Base-by-base conservation (phyloP, 2,888 invertebrate species). In the Rhorus exstirpatorius region DNA sequence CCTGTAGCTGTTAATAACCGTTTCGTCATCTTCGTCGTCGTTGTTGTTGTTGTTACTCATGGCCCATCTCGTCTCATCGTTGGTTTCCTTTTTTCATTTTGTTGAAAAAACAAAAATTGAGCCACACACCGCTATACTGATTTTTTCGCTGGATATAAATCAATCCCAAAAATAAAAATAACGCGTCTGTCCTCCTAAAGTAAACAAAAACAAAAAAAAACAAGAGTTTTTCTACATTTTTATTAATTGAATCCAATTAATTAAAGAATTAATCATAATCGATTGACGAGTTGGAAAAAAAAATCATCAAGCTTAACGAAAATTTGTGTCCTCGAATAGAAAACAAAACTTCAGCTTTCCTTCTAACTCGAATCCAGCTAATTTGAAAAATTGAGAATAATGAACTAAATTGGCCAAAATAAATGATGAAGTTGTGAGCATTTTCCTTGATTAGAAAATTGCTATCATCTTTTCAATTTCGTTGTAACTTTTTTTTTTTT, bases 1-100 rank as follows among this genome's bases (percentile, higher is more conserved):
- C 90, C 86, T 86, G 82, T 83, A 89, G 89, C 88, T 87, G 77
- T 88, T 85, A 84, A 77, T 87, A 88, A 84, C 83, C 87, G 86
- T 44, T 17, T 58, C 70, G 44, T 70, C 70, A 58, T 44, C 26
- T 2, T 31, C 31, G 31, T 31, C 31, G 31, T 31, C 31, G 31
- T 31, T 6, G 31, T 31, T 6, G 31, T 31, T 31, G 31, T 31
- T 31, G 31, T 21, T 21, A 55, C 19, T 70, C 70, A 70, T 60
- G 49, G 10, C 24, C 58, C 55, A 70, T 41, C 12, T 31, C 72
- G 72, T 61, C 49, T 31, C 61, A 51, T 72, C 72, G 61, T 72
- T 61, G 49, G 70, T 21, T 6, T 26, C 35, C 51, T 31, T 3
- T n/a, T 58, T 58, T 7, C n/a, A 17, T 55, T 24, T 26, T 0